Evolutionary conservation across 2,113 vertebrate genomes (phyloP).

Genomic region (Peromyscus leucopus): DNA sequence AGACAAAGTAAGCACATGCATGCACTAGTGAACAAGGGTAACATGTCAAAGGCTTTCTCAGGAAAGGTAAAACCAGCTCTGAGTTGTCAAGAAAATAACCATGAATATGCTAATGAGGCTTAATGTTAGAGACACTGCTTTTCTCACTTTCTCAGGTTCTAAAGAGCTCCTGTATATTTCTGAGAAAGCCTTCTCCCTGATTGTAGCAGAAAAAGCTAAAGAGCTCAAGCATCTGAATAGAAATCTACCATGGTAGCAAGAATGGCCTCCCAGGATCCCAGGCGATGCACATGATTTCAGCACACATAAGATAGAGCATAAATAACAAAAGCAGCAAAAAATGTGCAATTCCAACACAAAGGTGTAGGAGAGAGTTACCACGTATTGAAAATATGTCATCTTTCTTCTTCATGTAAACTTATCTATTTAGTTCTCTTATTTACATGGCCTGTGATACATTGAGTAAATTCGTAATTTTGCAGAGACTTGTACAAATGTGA

Average conservation of each 20-base stretch:
- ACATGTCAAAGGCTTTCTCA: neutral
- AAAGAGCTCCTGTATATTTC: accelerated
- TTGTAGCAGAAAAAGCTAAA: neutral
- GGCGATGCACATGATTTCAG: neutral
- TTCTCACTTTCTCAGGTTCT: neutral
- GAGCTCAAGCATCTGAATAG: neutral
- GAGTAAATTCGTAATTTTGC: neutral
- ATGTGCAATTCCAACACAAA: neutral
- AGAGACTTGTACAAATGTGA: neutral
- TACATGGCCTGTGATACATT: neutral
- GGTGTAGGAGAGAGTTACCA: neutral
- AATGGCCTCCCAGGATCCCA: neutral
- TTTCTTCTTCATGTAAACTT: neutral
- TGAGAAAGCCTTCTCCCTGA: neutral
- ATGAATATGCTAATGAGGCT: neutral
- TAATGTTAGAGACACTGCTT: neutral
- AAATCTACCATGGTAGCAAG: neutral
- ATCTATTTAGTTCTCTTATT: neutral
- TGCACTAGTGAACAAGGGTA: neutral
- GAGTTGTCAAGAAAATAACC: neutral
- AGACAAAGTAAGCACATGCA: neutral
- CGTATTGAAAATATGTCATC: neutral
- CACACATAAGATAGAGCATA: neutral
- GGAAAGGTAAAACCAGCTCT: neutral
- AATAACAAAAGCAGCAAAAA: neutral